Evolutionary conservation across 2,113 vertebrate genomes (phyloP), one percentile per base, ranked within the genome.

Genomic region (Takifugu flavidus): DNA sequence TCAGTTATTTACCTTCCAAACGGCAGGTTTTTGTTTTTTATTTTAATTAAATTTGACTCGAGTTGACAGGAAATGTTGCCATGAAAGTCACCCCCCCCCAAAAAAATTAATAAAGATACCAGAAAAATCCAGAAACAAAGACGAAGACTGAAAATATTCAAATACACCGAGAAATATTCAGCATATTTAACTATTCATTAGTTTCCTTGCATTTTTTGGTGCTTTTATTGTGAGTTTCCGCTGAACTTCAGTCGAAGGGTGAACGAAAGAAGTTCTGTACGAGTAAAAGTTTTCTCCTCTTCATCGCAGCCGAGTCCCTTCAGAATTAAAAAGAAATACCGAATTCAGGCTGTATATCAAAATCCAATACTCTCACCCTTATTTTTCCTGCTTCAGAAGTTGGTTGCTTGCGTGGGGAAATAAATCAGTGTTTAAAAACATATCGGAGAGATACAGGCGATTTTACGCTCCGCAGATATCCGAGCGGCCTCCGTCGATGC

Each of bases 391-490:
- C 20, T 20, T 20, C 20, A 20, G 20, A 56, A 42, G 45, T 47
- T 47, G 44, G 50, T 51, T 31, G 51, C 13, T 31, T 57, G n/a
- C 29, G 50, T 15, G 4, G 2, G 13, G 6, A 71, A 39, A 39
- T 39, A 58, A 61, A 44, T 34, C 3, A 0, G 1, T 59, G 59
- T 59, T 73, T 67, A 46, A 47, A 34, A 51, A 12, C 34, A 8
- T 43, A 64, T 51, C 25, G n/a, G 20, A 42, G 26, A 26, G 59
- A 61, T 26, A 49, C 20, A 45, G 25, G 65, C 29, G 29, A 60
- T 65, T 71, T 60, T 52, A 43, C 12, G 34, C 29, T 8, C 49
- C n/a, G 53, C 70, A 54, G 70, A 72, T 62, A 70, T 61, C 58
- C 52, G 56, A 52, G 66, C 56, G 64, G 74, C 67, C 61, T 55